phyloP scores from a whole-genome alignment of 2,113 vertebrate species.

The Petaurus breviceps region DNA sequence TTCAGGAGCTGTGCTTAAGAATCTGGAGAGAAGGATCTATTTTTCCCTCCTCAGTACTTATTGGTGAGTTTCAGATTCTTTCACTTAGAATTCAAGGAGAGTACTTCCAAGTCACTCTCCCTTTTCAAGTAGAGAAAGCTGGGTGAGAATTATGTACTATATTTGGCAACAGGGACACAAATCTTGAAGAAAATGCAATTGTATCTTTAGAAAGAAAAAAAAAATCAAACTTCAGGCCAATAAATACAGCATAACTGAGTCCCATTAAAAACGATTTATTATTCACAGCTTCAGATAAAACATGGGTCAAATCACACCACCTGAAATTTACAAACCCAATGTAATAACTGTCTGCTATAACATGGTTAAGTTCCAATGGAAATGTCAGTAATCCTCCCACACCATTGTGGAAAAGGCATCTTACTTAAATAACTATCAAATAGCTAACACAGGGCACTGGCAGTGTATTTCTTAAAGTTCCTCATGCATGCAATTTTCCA shows the following conservation, averaged over 20 bases:
- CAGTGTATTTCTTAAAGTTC: background rate
- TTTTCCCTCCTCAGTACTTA: conserved; percentile 17
- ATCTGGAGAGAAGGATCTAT: conserved; percentile 37
- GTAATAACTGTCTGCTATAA: background rate
- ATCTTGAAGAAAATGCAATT: background rate
- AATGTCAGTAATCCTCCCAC: background rate
- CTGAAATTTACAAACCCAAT: background rate
- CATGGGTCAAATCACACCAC: background rate
- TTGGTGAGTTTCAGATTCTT: background rate
- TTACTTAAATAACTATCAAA: background rate
- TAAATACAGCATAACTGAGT: background rate
- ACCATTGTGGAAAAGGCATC: background rate
- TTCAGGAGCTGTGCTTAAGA: conserved; percentile 34
- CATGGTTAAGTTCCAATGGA: background rate
- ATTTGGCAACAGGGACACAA: conserved; percentile 14
- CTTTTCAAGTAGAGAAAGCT: conserved; percentile 38
- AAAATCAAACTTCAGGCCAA: background rate
- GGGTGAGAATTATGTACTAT: background rate
- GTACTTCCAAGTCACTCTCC: conserved; percentile 14
- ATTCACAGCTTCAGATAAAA: background rate
- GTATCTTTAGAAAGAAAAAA: background rate
- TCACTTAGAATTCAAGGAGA: conserved; percentile 35
- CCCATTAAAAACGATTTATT: background rate
- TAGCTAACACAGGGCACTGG: background rate
- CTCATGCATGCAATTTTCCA: background rate